Percentiles rank a stretch among this genome's conserved stretches.
These are phyloP conservation scores for Desmophyllum pertusum DNA, from an alignment of 92 coral and sea anemone species.

Conservation along the genomic window DNA sequence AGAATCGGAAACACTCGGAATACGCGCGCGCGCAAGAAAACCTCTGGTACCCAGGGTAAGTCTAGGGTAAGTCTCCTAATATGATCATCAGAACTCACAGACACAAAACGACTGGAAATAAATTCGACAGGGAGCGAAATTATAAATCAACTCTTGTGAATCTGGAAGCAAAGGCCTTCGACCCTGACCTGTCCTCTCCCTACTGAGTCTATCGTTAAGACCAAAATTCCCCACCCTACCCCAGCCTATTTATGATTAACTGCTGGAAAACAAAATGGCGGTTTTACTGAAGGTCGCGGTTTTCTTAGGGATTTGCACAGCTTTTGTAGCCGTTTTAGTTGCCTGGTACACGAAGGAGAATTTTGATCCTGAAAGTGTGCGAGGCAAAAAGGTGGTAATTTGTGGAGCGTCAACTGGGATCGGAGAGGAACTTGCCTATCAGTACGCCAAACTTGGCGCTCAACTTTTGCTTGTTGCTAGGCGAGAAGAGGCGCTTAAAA, in stretches of 20 bases:
- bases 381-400: slow-evolving; percentile 72
- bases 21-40: not conserved
- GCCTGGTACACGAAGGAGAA: slow-evolving; percentile 66
- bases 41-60: no score
- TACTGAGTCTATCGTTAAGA: not conserved
- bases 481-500: slow-evolving; percentile 65
- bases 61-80: no score
- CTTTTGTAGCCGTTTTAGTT: slow-evolving; percentile 36
- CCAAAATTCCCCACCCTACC: not conserved
- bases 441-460: slow-evolving; percentile 78
- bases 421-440: slow-evolving; percentile 86
- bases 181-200: no score
- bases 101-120: not conserved
- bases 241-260: not conserved
- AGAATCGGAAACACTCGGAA: not conserved
- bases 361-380: slow-evolving; percentile 63
- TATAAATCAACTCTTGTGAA: no score
- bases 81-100: not conserved
- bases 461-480: slow-evolving; percentile 78
- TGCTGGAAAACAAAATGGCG: slow-evolving; percentile 14
- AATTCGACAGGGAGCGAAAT: no score
- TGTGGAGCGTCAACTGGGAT: slow-evolving; percentile 91
- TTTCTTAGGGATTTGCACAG: slow-evolving; percentile 17
- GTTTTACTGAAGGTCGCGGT: not conserved
- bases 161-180: no score